Percentiles rank a stretch among this genome's conserved stretches.
Conservation (phyloP, 2,888 invertebrate species). For the Pachliopta kotzebuea region DNA sequence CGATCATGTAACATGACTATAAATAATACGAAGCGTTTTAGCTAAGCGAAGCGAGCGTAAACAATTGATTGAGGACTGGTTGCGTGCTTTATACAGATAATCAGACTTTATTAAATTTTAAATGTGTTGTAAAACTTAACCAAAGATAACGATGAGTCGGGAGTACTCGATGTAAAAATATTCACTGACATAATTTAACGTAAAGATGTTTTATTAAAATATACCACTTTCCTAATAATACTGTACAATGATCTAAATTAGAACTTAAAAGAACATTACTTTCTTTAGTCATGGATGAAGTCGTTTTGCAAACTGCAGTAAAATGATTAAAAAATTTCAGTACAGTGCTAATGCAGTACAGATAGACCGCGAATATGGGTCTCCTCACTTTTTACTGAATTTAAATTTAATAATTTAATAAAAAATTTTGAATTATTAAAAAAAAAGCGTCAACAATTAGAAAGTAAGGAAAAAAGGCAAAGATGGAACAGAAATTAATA, state of each 20-base stretch:
- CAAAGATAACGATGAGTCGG: constrained; percentile 30
- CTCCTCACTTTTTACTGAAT: not conserved
- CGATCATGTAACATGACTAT: constrained; percentile 71
- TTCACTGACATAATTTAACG: constrained; percentile 34
- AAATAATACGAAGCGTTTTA: constrained; percentile 66
- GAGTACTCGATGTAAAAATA: constrained; percentile 57
- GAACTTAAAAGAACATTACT: not conserved
- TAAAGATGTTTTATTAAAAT: not conserved
- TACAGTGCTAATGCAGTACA: constrained; percentile 26
- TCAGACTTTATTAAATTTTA: constrained; percentile 48
- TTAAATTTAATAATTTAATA: no score
- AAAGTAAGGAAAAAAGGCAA: no score
- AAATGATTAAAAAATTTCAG: constrained; percentile 27
- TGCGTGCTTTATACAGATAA: constrained; percentile 56
- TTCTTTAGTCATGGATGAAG: not conserved
- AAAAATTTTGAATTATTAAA: no score
- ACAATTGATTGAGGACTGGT: constrained; percentile 62
- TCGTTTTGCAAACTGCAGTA: constrained; percentile 32
- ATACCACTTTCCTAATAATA: not conserved
- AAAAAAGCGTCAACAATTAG: no score
- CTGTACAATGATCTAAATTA: not conserved
- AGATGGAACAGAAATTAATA: no score
- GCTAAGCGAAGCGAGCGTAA: constrained; percentile 67
- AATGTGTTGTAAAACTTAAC: constrained; percentile 41
- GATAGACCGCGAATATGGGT: constrained; percentile 7